A percentile compares a stretch with the other conserved stretches of the same genome.
These are phyloP conservation scores for Callosobruchus maculatus DNA, from an alignment of 2,888 invertebrate species.

Conservation along the genomic window DNA sequence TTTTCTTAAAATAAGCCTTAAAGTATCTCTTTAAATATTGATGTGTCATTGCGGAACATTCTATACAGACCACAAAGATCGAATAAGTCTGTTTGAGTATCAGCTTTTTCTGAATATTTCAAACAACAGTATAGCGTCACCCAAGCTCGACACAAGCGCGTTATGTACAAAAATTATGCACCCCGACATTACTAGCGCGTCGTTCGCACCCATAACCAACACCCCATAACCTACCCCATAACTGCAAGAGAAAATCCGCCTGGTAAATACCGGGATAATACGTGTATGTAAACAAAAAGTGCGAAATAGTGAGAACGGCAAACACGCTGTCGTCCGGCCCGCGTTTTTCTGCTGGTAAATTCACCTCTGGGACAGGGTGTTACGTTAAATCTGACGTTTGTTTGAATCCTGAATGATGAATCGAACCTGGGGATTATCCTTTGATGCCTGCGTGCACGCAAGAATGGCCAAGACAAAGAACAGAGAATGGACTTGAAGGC, in stretches of 20 bases:
- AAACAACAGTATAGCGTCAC: too few relatives aligned
- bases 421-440: background rate
- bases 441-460: background rate
- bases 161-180: background rate
- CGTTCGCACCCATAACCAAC: background rate
- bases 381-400: background rate
- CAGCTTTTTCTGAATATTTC: too few relatives aligned
- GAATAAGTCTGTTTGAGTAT: too few relatives aligned
- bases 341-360: background rate
- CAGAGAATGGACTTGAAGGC: too few relatives aligned
- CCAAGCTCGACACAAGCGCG: too few relatives aligned
- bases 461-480: background rate
- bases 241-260: background rate
- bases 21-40: too few relatives aligned
- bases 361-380: background rate
- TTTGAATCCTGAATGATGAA: constrained; percentile 1
- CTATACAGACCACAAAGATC: too few relatives aligned
- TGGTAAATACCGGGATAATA: background rate
- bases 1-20: too few relatives aligned
- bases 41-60: too few relatives aligned
- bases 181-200: background rate
- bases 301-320: constrained; percentile 1
- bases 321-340: background rate
- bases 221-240: background rate
- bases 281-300: background rate